Evolutionary conservation across 2,888 invertebrate genomes (phyloP).

Genomic region (Copidosoma aretas): DNA sequence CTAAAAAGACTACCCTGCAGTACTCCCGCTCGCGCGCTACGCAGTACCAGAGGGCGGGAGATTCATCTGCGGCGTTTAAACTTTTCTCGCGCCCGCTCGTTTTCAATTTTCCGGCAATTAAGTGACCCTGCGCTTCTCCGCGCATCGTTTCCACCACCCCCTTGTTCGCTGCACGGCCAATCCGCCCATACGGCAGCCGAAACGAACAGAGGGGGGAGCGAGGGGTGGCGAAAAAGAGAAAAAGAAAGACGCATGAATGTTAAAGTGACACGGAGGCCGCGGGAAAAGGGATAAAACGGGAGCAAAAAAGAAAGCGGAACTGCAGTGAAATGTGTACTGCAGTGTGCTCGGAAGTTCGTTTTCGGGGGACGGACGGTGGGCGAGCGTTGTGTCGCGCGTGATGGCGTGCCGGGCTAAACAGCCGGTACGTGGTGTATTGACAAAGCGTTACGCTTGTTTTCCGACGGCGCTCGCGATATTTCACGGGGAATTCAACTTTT

Average conservation of each 20-base stretch:
- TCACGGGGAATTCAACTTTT: neutral
- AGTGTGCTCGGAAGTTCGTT: no score
- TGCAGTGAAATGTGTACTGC: no score
- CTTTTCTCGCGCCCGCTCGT: constrained; percentile 28
- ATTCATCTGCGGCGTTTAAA: constrained; percentile 37
- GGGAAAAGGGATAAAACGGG: neutral
- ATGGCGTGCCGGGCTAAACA: constrained; percentile 10
- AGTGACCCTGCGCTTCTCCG: constrained; percentile 34
- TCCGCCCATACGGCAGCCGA: neutral
- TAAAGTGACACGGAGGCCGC: neutral
- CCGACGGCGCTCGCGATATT: constrained; percentile 6
- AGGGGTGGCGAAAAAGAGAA: neutral
- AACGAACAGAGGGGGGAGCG: constrained; percentile 8
- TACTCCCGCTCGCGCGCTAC: neutral
- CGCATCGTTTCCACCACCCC: constrained; percentile 31
- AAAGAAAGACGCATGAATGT: neutral
- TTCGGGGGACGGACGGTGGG: no score
- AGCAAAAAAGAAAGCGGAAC: neutral
- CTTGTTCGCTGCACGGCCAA: constrained; percentile 21
- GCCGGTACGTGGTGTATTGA: constrained; percentile 5
- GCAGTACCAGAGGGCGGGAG: constrained; percentile 12
- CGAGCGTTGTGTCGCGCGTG: no score
- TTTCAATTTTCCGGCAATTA: constrained; percentile 44
- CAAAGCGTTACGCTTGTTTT: constrained; percentile 6
- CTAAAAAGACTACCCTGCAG: neutral